A percentile compares a stretch with the other conserved stretches of the same genome.
phyloP scores from a whole-genome alignment of 2,888 invertebrate genomes.

The Vanessa cardui region DNA sequence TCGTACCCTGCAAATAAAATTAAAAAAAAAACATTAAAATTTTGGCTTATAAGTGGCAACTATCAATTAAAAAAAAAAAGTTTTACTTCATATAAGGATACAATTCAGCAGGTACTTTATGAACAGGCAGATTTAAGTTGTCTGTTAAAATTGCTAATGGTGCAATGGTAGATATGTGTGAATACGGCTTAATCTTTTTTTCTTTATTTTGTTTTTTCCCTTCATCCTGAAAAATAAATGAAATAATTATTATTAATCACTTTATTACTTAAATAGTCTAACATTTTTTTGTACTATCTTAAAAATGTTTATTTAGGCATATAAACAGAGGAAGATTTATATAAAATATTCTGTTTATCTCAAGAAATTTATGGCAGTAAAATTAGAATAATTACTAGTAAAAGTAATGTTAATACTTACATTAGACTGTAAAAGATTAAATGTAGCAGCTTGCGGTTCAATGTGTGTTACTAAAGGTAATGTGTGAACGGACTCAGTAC shows the following conservation, averaged over 20 bases:
- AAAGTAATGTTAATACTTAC: slow-evolving; percentile 20
- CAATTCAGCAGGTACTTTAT: slow-evolving; percentile 87
- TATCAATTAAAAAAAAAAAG: slow-evolving; percentile 23
- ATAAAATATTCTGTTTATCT: no score
- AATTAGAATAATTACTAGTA: not conserved
- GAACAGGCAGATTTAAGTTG: slow-evolving; percentile 84
- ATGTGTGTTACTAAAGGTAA: slow-evolving; percentile 88
- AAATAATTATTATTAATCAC: not conserved
- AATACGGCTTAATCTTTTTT: slow-evolving; percentile 80
- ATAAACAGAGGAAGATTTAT: no score
- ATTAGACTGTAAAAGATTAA: slow-evolving; percentile 85
- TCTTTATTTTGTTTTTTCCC: slow-evolving; percentile 34
- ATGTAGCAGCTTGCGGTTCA: slow-evolving; percentile 88
- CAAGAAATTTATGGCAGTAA: no score
- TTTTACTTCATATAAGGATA: slow-evolving; percentile 84
- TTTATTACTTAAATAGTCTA: no score
- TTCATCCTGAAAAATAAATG: slow-evolving; percentile 52
- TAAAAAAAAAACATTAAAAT: not conserved
- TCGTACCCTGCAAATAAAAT: slow-evolving; percentile 74
- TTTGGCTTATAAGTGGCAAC: no score
- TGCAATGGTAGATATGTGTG: slow-evolving; percentile 89
- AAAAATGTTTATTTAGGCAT: no score
- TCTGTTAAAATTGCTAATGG: slow-evolving; percentile 91
- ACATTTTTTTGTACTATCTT: no score
- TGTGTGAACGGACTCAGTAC: slow-evolving; percentile 84